Base-by-base conservation (phyloP, 2,797 vertebrate species). In the Lepilemur ruficaudatus region DNA sequence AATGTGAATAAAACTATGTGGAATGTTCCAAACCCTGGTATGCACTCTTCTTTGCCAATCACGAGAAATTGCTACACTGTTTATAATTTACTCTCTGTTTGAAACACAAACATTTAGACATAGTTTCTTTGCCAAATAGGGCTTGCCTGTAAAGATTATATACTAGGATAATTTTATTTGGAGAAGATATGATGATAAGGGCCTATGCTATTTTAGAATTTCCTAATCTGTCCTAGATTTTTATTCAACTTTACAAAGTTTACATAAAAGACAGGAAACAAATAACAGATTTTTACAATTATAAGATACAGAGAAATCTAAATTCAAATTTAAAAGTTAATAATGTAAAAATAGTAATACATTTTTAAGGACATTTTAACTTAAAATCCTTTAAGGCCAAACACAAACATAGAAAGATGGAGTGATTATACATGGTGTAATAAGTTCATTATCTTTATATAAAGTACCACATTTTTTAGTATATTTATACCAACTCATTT, bases 1-100 rank as follows among this genome's bases (percentile, higher is more conserved):
- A 96, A 96, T 52, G 30, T 94, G 70, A 96, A 96, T 94, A 84
- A 13, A 50, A 82, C 52, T 73, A 1, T 10, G 28, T 70, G 93
- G 76, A 78, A 48, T 59, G 32, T 14, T 94, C 30, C 96, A 48
- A 79, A 61, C 5, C 63, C 14, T 41, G 57, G 1, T 0, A 6
- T 76, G 76, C 7, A 90, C 11, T 79, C 22, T 46, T 82, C 35
- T 94, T 95, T 98, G 65, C 4, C 32, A 93, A 57, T 52, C 22
- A 97, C 11, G 65, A 78, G 18, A 95, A 73, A 96, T 22, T 18
- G 48, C 1, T 0, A 1, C 14, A 95, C 8, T 79, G 28, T 94
- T 97, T 97, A 94, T 91, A 95, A 89, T 97, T 72, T 95, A 80
- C 43, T 93, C 52, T 89, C 22, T 76, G 81, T 95, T 85, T 35